A percentile compares a stretch with the other conserved stretches of the same genome.
Conservation (phyloP, 2,797 vertebrate genomes). For the Nyctalus aviator region DNA sequence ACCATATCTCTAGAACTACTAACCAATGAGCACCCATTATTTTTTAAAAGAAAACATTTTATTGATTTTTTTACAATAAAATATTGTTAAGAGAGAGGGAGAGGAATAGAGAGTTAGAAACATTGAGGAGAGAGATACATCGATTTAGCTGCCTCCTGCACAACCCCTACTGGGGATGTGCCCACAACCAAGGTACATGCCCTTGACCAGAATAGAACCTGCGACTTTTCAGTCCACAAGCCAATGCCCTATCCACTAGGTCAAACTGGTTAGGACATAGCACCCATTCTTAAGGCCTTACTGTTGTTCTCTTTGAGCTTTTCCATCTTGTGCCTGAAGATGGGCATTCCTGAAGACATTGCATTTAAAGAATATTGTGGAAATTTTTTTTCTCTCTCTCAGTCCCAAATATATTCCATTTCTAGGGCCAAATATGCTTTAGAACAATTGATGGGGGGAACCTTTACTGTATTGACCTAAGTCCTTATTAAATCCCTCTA, state of each 20-base stretch:
- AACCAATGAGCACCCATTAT: not conserved
- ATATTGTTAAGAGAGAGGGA: too few species aligned
- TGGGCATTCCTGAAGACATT: not conserved
- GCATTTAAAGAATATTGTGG: not conserved
- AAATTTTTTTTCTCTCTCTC: not conserved
- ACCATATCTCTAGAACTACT: not conserved
- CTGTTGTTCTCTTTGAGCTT: not conserved
- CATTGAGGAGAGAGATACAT: too few species aligned
- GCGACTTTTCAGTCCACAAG: too few species aligned
- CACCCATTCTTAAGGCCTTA: not conserved
- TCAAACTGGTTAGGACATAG: too few species aligned
- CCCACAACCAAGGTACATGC: too few species aligned
- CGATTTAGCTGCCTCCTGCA: too few species aligned
- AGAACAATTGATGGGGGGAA: not conserved
- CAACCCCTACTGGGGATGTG: too few species aligned
- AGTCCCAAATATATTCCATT: not conserved
- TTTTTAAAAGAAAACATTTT: too few species aligned
- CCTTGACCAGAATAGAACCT: too few species aligned
- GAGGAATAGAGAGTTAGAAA: too few species aligned
- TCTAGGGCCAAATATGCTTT: not conserved
- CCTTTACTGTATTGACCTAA: not conserved
- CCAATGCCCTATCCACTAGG: too few species aligned
- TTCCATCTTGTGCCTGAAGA: not conserved
- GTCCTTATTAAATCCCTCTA: not conserved
- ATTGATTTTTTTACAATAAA: too few species aligned